Evolutionary conservation across 2,113 vertebrate genomes (phyloP).

Genomic region (Pagrus major): DNA sequence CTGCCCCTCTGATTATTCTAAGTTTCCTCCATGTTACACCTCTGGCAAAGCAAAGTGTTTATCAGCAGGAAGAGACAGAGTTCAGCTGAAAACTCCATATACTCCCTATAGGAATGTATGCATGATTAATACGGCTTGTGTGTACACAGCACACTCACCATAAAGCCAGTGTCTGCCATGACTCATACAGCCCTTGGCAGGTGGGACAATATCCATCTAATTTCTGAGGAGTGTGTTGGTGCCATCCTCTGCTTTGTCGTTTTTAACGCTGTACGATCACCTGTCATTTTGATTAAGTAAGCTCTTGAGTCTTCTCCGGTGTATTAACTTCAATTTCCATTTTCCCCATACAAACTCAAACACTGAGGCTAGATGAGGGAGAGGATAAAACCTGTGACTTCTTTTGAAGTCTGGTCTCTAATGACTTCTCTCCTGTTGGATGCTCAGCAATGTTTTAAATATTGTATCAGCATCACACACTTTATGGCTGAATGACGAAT

Average conservation of each 20-base stretch:
- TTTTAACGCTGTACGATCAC: constrained; percentile 61
- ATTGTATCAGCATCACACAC: constrained; percentile 2
- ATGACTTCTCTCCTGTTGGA: constrained; percentile 35
- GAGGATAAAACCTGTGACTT: constrained; percentile 32
- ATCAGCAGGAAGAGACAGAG: constrained; percentile 67
- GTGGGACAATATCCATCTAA: constrained; percentile 72
- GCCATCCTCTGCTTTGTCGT: constrained; percentile 65
- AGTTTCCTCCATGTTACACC: constrained; percentile 56
- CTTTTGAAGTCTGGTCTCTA: constrained; percentile 41
- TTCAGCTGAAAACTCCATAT: constrained; percentile 57
- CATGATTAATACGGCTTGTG: constrained; percentile 72
- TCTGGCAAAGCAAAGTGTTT: constrained; percentile 68
- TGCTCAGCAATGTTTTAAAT: constrained; percentile 35
- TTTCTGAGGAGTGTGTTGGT: constrained; percentile 61
- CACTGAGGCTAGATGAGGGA: constrained; percentile 23
- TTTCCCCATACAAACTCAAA: constrained; percentile 57
- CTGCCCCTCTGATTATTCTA: constrained; percentile 56
- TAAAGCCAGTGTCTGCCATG: constrained; percentile 68
- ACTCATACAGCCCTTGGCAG: constrained; percentile 72
- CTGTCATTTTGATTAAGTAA: constrained; percentile 81
- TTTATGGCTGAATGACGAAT: constrained; percentile 31
- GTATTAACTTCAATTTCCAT: constrained; percentile 78
- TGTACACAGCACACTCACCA: constrained; percentile 64
- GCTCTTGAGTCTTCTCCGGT: constrained; percentile 65
- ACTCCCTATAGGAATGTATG: constrained; percentile 64